Evolutionary conservation across 1,140 invertebrate genomes (phyloP).

Genomic region (Ips nitidus): DNA sequence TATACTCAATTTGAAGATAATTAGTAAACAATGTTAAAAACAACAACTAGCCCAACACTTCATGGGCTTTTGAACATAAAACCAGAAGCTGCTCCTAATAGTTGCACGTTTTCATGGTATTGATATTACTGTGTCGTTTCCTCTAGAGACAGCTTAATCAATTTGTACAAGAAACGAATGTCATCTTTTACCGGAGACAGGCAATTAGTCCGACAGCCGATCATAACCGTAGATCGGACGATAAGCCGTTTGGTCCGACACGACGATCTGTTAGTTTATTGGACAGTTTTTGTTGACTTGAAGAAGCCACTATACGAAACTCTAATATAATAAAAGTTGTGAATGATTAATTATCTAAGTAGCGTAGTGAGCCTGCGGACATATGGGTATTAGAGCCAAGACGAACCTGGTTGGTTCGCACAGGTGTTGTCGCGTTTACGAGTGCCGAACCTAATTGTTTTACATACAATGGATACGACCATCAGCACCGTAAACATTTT

Average conservation of each 20-base stretch:
- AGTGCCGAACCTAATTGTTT: constrained; percentile 7
- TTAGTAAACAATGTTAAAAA: no score
- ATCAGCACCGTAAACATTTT: constrained; percentile 5
- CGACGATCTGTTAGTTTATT: constrained; percentile 36
- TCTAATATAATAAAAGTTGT: constrained; percentile 22
- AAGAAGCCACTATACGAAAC: constrained; percentile 25
- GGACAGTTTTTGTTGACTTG: constrained; percentile 19
- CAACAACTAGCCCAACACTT: no score
- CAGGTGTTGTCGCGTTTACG: constrained; percentile 4
- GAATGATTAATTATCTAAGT: constrained; percentile 5
- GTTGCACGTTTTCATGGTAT: constrained; percentile 22
- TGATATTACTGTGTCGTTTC: constrained; percentile 28
- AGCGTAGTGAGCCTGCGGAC: not conserved
- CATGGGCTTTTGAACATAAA: not conserved
- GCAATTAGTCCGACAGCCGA: constrained; percentile 33
- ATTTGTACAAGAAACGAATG: constrained; percentile 34
- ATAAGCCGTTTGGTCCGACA: constrained; percentile 24
- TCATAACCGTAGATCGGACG: constrained; percentile 25
- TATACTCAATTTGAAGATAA: no score
- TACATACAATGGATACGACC: constrained; percentile 3
- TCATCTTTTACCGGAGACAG: constrained; percentile 36
- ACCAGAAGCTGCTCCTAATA: constrained; percentile 25
- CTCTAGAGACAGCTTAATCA: constrained; percentile 31
- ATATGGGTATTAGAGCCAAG: not conserved
- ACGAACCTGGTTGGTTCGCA: not conserved